These are phyloP conservation scores for Drosophila yakuba DNA, from an alignment of 1,140 invertebrate genomes.

Conservation along the genomic window DNA sequence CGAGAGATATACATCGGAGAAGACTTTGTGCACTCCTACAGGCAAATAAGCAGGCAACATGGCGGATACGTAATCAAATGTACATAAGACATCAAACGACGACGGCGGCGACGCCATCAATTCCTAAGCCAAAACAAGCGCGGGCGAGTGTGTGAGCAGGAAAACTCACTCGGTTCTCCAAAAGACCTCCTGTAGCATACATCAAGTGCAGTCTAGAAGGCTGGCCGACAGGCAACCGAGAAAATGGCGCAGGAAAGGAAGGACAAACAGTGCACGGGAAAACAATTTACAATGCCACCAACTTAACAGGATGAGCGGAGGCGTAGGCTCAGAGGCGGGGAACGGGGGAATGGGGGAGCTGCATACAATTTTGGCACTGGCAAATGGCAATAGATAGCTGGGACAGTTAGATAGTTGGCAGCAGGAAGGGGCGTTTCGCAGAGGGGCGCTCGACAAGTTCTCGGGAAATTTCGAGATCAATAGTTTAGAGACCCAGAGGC, in stretches of 20 bases:
- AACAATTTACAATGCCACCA: slow-evolving; percentile 79
- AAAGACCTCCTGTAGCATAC: slow-evolving; percentile 43
- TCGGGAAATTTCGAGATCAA: background rate
- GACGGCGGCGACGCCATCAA: slow-evolving; percentile 62
- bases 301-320: slow-evolving; percentile 44
- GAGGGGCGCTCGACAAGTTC: slow-evolving; percentile 30
- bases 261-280: slow-evolving; percentile 64
- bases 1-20: background rate
- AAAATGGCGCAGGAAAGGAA: slow-evolving; percentile 49
- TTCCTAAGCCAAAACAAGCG: slow-evolving; percentile 53
- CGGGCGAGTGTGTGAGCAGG: slow-evolving; percentile 9
- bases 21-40: slow-evolving; percentile 49
- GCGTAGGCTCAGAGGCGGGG: background rate
- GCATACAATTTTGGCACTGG: slow-evolving; percentile 75
- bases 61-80: slow-evolving; percentile 72
- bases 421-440: slow-evolving; percentile 15
- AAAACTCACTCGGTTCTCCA: slow-evolving; percentile 3
- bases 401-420: slow-evolving; percentile 36
- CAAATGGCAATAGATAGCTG: slow-evolving; percentile 63
- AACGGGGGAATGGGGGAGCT: background rate
- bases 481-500: background rate
- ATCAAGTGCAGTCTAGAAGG: slow-evolving; percentile 54
- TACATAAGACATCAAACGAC: slow-evolving; percentile 62
- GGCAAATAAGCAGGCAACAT: slow-evolving; percentile 62
- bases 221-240: slow-evolving; percentile 21